phyloP scores from a whole-genome alignment of 2,113 vertebrate genomes.

The Shinisaurus crocodilurus region DNA sequence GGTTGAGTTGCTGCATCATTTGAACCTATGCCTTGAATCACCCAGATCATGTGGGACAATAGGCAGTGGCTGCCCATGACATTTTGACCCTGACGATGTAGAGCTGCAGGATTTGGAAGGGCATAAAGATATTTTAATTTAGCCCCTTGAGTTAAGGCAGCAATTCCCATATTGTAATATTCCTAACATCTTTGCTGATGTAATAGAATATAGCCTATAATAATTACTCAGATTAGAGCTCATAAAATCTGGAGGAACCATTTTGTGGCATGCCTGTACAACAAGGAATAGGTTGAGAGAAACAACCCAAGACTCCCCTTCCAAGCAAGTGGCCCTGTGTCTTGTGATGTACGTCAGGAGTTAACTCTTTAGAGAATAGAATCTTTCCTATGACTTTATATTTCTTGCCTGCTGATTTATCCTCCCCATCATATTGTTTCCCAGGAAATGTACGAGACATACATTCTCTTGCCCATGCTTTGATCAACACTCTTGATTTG shows the following conservation, averaged over 20 bases:
- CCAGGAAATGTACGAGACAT: slow-evolving; percentile 4
- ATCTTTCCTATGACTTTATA: background rate
- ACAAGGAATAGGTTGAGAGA: background rate
- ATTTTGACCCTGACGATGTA: background rate
- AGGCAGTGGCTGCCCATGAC: no score
- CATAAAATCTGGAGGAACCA: background rate
- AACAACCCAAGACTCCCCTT: background rate
- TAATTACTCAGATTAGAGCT: background rate
- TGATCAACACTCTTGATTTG: slow-evolving; percentile 4
- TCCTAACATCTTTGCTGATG: background rate
- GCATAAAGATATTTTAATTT: background rate
- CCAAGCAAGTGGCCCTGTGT: background rate
- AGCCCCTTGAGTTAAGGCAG: background rate
- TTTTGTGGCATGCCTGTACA: background rate
- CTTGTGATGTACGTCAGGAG: background rate
- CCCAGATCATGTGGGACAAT: background rate
- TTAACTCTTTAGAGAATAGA: background rate
- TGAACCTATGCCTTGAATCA: background rate
- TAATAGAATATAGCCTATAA: background rate
- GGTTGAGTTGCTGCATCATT: background rate
- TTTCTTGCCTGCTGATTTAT: background rate
- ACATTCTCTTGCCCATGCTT: background rate
- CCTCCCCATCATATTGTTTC: background rate
- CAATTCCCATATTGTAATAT: background rate
- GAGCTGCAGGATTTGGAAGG: background rate